These are phyloP conservation scores for Cacoxenus indagator DNA, from an alignment of 2,888 invertebrate genomes.

Conservation along the genomic window DNA sequence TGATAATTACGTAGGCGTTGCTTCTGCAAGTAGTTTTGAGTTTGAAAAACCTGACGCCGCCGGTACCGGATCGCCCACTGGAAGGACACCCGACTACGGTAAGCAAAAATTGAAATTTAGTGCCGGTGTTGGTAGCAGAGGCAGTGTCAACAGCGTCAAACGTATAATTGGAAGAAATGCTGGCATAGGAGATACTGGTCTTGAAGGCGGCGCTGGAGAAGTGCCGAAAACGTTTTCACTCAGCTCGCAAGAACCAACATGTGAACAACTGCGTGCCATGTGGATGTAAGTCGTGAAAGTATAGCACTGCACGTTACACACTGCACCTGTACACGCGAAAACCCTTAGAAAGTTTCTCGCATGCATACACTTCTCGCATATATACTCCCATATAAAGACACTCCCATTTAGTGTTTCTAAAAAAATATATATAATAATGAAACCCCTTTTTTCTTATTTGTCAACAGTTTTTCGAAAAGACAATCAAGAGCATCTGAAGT, in stretches of 20 bases:
- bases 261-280: slow-evolving; percentile 90
- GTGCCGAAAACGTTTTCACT: slow-evolving; percentile 64
- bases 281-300: slow-evolving; percentile 76
- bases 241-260: slow-evolving; percentile 79
- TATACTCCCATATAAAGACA: background rate
- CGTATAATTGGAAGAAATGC: slow-evolving; percentile 27
- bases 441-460: background rate
- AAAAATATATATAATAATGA: background rate
- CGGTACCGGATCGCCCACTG: slow-evolving; percentile 6
- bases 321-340: background rate
- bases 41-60: slow-evolving; percentile 8
- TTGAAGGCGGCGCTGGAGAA: slow-evolving; percentile 30
- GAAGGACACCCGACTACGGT: slow-evolving; percentile 11
- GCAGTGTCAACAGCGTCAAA: slow-evolving; percentile 40
- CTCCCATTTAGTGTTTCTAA: background rate
- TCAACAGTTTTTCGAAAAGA: slow-evolving; percentile 81
- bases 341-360: background rate
- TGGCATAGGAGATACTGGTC: slow-evolving; percentile 23
- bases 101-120: background rate
- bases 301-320: background rate
- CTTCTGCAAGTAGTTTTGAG: slow-evolving; percentile 12
- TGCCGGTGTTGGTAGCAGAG: slow-evolving; percentile 30
- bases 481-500: slow-evolving; percentile 89
- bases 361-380: background rate
- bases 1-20: slow-evolving; percentile 8